Evolutionary conservation across 37 sponge, comb jelly and placozoan species (phyloP).

Genomic region (Dysidea cf. avara): DNA sequence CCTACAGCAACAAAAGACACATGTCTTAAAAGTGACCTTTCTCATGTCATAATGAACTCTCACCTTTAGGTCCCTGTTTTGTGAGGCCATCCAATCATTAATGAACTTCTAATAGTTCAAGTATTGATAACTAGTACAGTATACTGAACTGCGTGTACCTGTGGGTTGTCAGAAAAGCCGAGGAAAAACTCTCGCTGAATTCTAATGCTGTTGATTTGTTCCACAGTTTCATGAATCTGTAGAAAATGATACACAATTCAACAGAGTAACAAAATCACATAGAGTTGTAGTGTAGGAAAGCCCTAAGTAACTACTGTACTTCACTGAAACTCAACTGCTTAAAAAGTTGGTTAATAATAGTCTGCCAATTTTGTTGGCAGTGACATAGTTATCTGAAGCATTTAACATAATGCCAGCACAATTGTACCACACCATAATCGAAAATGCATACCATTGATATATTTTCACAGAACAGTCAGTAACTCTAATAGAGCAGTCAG

Average conservation of each 20-base stretch:
- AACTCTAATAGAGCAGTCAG: too few species aligned
- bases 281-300: not conserved
- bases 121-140: too few species aligned
- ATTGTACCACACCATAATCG: too few species aligned
- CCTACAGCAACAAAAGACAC: constrained; percentile 25
- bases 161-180: constrained; percentile 88
- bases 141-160: constrained; percentile 27
- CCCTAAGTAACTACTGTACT: too few species aligned
- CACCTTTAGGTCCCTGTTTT: constrained; percentile 96
- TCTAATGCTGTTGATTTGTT: constrained; percentile 89
- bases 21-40: too few species aligned
- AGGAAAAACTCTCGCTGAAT: constrained; percentile 94
- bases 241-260: not conserved
- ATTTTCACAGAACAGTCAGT: too few species aligned
- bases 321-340: too few species aligned
- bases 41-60: not conserved
- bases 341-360: too few species aligned
- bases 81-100: constrained; percentile 96
- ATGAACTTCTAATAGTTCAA: constrained; percentile 97
- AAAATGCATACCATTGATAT: too few species aligned
- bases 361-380: too few species aligned
- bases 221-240: constrained; percentile 92
- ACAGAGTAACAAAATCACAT: not conserved
- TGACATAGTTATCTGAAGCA: too few species aligned
- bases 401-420: too few species aligned